Evolutionary conservation across 2,888 invertebrate species (phyloP), one percentile per base, ranked within the genome.

Genomic region (Gortyna flavago): DNA sequence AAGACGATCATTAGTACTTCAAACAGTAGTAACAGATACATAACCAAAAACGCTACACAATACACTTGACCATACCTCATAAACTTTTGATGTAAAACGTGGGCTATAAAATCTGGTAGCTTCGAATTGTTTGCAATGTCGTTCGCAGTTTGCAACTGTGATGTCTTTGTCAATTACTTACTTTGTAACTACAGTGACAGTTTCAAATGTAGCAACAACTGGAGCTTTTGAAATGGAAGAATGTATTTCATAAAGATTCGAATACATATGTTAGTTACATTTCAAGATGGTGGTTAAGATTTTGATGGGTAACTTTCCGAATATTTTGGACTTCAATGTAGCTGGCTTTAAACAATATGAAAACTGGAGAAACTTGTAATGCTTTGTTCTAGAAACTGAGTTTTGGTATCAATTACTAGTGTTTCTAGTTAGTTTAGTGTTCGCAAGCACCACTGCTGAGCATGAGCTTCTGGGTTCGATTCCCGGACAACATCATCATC

Each of bases 81-180:
- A 86, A 88, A 88, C 54, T 85, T 75, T 88, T 83, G 87, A 88
- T 87, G 87, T 90, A 87, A 89, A 91, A 89, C 87, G 87, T 84
- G 71, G 77, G 66, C 83, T 84, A 90, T 90, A 91, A 91, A 91
- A 89, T 85, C 85, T 86, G 75, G 85, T 75, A 81, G 84, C 77
- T 80, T 80, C 73, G 83, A 77, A 89, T 80, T 81, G 85, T 84
- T 86, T 79, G 72, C 78, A 44, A 79, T 84, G 80, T 85, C 86
- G 86, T 87, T 86, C 80, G 54, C 85, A 75, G 83, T 84, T 85
- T 83, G 54, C 54, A 57, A 88, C 89, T 67, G 70, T 69, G 75
- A 81, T 76, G 75, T 69, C 74, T 86, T 81, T 66, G 68, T 82
- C 83, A 81, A 87, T 88, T 83, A 85, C 64, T 62, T 87, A 87